phyloP scores from a whole-genome alignment of 2,888 invertebrate species.

The Liodrosophila aerea region DNA sequence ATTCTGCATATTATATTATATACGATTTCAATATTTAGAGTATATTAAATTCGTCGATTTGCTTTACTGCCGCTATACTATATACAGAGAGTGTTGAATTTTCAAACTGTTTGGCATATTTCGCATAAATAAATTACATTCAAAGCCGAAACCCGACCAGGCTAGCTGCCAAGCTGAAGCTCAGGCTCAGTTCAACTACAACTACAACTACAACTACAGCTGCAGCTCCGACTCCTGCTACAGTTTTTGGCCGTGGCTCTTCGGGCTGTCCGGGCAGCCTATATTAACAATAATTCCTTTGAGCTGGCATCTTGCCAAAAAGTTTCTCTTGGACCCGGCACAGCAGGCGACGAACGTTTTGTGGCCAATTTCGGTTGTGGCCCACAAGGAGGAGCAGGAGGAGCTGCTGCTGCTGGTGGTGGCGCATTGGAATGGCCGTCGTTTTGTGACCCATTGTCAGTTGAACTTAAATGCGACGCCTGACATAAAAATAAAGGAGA shows the following conservation, averaged over 20 bases:
- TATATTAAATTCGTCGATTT: constrained; percentile 14
- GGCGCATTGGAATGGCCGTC: constrained; percentile 34
- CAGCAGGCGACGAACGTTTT: constrained; percentile 72
- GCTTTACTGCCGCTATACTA: not conserved
- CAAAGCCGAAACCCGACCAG: constrained; percentile 38
- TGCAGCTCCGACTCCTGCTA: constrained; percentile 1
- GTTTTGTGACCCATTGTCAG: constrained; percentile 63
- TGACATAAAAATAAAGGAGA: constrained; percentile 45
- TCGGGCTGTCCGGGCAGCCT: constrained; percentile 51
- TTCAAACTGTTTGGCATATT: constrained; percentile 60
- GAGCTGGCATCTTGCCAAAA: constrained; percentile 69
- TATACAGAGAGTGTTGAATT: constrained; percentile 42
- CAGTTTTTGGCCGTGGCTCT: constrained; percentile 24
- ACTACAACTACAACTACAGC: not conserved
- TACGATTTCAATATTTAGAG: constrained; percentile 6
- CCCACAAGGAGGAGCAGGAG: constrained; percentile 29
- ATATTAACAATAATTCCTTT: constrained; percentile 74
- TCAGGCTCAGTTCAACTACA: constrained; percentile 2
- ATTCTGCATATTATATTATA: no score
- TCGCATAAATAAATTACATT: constrained; percentile 66
- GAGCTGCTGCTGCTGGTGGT: no score
- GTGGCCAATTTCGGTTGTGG: constrained; percentile 66
- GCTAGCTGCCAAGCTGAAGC: constrained; percentile 21
- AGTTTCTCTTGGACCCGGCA: constrained; percentile 44
- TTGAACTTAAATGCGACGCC: constrained; percentile 62